These are phyloP conservation scores for Drosophila basisetae DNA, from an alignment of 2,888 invertebrate species.

Conservation along the genomic window DNA sequence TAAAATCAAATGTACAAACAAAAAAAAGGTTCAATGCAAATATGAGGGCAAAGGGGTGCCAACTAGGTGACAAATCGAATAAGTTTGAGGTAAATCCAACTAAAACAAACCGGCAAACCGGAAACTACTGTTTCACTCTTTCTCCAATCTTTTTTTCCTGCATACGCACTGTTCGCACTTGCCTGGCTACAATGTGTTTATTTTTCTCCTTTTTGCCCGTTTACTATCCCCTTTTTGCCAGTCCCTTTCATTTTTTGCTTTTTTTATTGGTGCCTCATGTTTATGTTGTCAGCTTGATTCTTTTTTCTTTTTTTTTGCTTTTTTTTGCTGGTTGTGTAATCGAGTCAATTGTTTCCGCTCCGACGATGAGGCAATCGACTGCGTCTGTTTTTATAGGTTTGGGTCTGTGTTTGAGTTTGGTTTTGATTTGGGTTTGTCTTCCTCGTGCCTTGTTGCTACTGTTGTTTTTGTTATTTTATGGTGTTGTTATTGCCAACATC, in stretches of 20 bases:
- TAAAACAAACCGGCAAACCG: slow-evolving; percentile 44
- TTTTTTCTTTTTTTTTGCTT: slow-evolving; percentile 13
- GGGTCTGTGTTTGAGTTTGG: slow-evolving; percentile 38
- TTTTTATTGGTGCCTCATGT: slow-evolving; percentile 71
- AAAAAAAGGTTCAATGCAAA: slow-evolving; percentile 45
- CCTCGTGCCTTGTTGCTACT: slow-evolving; percentile 17
- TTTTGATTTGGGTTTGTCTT: slow-evolving; percentile 40
- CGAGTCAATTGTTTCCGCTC: slow-evolving; percentile 80
- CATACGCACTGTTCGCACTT: slow-evolving; percentile 29
- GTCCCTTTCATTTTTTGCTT: slow-evolving; percentile 36
- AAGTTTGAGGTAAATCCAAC: slow-evolving; percentile 46
- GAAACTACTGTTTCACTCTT: slow-evolving; percentile 7
- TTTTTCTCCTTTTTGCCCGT: neutral
- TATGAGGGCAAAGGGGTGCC: slow-evolving; percentile 16
- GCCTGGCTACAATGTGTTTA: slow-evolving; percentile 45
- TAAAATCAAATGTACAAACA: slow-evolving; percentile 29
- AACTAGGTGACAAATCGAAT: slow-evolving; percentile 16
- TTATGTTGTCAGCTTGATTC: slow-evolving; percentile 71
- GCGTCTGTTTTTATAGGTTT: slow-evolving; percentile 72
- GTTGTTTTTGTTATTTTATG: slow-evolving; percentile 50
- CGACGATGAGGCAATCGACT: slow-evolving; percentile 77
- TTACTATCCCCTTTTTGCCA: slow-evolving; percentile 13
- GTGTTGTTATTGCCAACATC: slow-evolving; percentile 72
- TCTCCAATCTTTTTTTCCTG: neutral
- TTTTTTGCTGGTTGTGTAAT: slow-evolving; percentile 62